Conservation (phyloP, 2,113 vertebrate genomes). For the Datnioides undecimradiatus region DNA sequence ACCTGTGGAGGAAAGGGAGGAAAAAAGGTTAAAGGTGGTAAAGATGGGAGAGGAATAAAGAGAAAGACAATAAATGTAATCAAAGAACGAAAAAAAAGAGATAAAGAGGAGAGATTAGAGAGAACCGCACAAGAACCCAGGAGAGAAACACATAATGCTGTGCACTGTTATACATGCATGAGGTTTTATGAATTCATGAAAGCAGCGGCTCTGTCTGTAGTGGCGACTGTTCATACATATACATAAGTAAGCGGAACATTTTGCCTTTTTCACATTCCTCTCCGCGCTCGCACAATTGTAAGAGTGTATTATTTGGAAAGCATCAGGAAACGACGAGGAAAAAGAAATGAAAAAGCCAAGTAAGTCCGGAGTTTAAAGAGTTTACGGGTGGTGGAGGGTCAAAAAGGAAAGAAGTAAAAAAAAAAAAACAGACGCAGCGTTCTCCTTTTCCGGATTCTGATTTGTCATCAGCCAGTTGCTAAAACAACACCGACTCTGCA, state of each 20-base stretch:
- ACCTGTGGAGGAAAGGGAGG: conserved; percentile 81
- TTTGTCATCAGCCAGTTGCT: neutral
- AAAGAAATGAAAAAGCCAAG: neutral
- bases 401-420: neutral
- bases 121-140: neutral
- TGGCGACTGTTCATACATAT: neutral
- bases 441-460: neutral
- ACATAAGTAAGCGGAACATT: neutral
- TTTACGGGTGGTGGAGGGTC: no score
- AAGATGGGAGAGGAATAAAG: neutral
- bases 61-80: no score
- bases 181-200: neutral
- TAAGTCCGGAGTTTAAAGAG: neutral
- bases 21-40: neutral
- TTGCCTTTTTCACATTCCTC: neutral
- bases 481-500: conserved; percentile 13
- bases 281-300: neutral
- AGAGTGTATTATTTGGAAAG: neutral
- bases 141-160: neutral
- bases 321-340: neutral
- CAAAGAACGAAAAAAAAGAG: neutral
- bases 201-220: neutral
- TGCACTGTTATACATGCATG: neutral
- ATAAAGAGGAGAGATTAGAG: neutral
- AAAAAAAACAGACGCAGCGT: neutral